Percentiles rank a stretch among this genome's conserved stretches.
Evolutionary conservation across 2,797 vertebrate genomes (phyloP).

Genomic region (Bucorvus abyssinicus): DNA sequence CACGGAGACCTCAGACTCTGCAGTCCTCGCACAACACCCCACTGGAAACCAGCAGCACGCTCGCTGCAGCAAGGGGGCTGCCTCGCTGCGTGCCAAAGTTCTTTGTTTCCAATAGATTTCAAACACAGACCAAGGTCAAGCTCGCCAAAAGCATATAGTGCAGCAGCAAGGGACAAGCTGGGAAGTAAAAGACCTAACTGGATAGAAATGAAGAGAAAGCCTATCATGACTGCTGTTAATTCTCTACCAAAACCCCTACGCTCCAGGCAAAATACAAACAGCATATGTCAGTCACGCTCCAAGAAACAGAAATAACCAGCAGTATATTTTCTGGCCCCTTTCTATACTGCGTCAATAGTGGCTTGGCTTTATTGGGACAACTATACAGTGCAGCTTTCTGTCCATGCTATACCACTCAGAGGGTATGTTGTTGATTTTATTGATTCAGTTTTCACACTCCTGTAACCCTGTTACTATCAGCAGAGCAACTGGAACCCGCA

Average conservation of each 20-base stretch:
- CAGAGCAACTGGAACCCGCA: background rate
- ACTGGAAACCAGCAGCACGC: background rate
- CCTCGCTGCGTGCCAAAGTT: background rate
- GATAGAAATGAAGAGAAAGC: background rate
- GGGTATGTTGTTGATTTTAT: background rate
- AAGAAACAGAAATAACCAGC: background rate
- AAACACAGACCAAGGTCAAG: background rate
- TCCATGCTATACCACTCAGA: background rate
- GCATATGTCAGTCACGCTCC: background rate
- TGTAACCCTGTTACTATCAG: background rate
- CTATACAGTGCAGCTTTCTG: background rate
- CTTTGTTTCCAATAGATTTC: background rate
- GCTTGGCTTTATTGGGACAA: background rate
- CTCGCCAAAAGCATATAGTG: background rate
- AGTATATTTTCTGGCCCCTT: background rate
- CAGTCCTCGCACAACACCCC: background rate
- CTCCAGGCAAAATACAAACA: background rate
- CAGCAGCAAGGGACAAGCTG: background rate
- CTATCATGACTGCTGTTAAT: background rate
- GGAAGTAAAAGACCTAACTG: background rate
- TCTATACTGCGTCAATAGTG: background rate
- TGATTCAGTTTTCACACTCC: constrained; percentile 21
- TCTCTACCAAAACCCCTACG: background rate
- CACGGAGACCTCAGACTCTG: background rate
- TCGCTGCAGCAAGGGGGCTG: background rate